These are phyloP conservation scores for Scolopax bukidnonensis DNA, from an alignment of 2,797 vertebrate species.

Conservation along the genomic window DNA sequence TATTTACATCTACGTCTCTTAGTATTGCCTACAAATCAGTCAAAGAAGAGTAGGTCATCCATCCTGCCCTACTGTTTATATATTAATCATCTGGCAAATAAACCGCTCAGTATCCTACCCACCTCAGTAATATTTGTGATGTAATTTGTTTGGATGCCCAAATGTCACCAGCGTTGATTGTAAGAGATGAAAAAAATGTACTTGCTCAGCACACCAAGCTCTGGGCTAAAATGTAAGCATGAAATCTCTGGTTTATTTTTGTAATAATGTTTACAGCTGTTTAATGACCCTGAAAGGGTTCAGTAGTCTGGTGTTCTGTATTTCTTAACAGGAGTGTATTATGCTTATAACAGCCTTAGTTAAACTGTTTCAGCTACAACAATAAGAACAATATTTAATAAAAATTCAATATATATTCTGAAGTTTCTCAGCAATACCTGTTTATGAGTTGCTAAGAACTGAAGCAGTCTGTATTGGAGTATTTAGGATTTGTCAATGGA, in stretches of 20 bases:
- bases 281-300: constrained; percentile 87
- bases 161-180: constrained; percentile 83
- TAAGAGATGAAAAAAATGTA: constrained; percentile 82
- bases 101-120: constrained; percentile 81
- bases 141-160: constrained; percentile 82
- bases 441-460: background rate
- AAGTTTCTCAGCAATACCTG: constrained; percentile 34
- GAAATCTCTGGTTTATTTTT: constrained; percentile 87
- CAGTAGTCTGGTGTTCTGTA: constrained; percentile 79
- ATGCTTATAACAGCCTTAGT: constrained; percentile 78
- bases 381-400: constrained; percentile 72
- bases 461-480: background rate
- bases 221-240: constrained; percentile 86
- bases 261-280: constrained; percentile 88
- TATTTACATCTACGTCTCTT: constrained; percentile 68
- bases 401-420: constrained; percentile 55
- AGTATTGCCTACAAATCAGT: constrained; percentile 66
- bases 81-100: constrained; percentile 82
- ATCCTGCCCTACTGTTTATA: constrained; percentile 61
- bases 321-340: constrained; percentile 80
- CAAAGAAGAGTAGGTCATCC: constrained; percentile 70
- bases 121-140: constrained; percentile 79
- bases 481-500: background rate
- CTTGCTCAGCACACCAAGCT: constrained; percentile 83
- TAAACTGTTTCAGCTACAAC: constrained; percentile 74